Conservation (phyloP, 2,797 vertebrate genomes). For the Tokudaia tokunoshimensis region DNA sequence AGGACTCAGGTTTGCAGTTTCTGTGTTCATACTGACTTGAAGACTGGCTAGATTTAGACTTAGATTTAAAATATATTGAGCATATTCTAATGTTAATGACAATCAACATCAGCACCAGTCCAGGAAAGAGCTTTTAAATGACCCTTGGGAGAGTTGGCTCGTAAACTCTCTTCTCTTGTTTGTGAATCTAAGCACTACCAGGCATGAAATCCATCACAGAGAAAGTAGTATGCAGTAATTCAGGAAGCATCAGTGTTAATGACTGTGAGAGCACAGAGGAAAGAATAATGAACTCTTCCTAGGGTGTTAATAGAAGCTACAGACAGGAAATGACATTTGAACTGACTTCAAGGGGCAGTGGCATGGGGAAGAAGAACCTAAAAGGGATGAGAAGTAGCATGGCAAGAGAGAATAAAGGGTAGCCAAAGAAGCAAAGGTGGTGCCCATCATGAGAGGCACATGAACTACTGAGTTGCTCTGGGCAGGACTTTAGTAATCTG, state of each 20-base stretch:
- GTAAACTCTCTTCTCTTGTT: conserved; percentile 23
- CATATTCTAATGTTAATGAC: not conserved
- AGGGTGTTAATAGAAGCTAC: not conserved
- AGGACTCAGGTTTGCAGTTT: not conserved
- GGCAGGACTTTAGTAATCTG: conserved; percentile 21
- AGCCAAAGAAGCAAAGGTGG: conserved; percentile 3
- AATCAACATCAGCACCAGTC: not conserved
- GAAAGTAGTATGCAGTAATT: conserved; percentile 24
- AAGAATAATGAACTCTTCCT: conserved; percentile 4
- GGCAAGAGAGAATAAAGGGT: not conserved
- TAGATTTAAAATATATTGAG: conserved; percentile 33
- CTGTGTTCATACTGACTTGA: not conserved
- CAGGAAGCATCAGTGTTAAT: not conserved
- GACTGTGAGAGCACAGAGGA: conserved; percentile 1
- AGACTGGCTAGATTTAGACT: conserved; percentile 24
- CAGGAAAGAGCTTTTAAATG: conserved; percentile 45
- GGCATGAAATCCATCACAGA: not conserved
- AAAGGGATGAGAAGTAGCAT: not conserved
- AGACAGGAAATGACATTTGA: not conserved
- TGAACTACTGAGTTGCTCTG: conserved; percentile 12
- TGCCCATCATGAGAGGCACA: not conserved
- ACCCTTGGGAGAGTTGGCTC: not conserved
- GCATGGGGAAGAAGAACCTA: not conserved
- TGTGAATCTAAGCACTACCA: conserved; percentile 17
- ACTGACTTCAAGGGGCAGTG: not conserved